Conservation (phyloP, 2,888 invertebrate species). For the Serripes groenlandicus region DNA sequence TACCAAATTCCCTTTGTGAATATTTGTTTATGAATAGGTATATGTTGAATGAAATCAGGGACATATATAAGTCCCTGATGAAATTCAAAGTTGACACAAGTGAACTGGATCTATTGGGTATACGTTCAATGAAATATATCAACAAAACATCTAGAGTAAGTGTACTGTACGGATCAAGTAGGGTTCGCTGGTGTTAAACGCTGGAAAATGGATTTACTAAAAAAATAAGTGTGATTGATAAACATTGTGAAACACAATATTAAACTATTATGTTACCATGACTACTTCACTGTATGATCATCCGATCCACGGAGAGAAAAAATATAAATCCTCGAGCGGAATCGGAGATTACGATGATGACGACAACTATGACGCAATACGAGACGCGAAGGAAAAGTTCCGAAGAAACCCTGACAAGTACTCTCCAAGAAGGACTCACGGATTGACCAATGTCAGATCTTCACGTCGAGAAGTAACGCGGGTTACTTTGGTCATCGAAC, state of each 20-base stretch:
- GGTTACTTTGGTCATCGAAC: neutral
- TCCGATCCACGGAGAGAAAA: neutral
- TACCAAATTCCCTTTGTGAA: too few relatives aligned
- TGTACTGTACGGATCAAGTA: neutral
- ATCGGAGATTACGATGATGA: constrained; percentile 10
- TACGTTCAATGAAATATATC: neutral
- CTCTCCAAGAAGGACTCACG: neutral
- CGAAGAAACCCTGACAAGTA: constrained; percentile 31
- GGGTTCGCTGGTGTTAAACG: neutral
- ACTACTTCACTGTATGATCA: constrained; percentile 11
- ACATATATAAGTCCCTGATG: too few relatives aligned
- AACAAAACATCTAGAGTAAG: neutral
- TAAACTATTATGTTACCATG: neutral
- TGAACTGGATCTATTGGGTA: too few relatives aligned
- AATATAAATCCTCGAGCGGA: neutral
- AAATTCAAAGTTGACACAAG: too few relatives aligned
- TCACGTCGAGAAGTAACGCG: neutral
- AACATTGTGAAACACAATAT: neutral
- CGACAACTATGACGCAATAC: constrained; percentile 42
- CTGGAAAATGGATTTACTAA: too few relatives aligned
- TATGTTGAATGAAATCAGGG: too few relatives aligned
- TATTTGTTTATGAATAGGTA: too few relatives aligned
- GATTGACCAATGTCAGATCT: too few relatives aligned
- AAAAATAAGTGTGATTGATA: too few relatives aligned
- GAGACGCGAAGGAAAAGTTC: constrained; percentile 37